Evolutionary conservation across 1,140 invertebrate species (phyloP), one percentile per base, ranked within the genome.

Genomic region (Galleria mellonella): DNA sequence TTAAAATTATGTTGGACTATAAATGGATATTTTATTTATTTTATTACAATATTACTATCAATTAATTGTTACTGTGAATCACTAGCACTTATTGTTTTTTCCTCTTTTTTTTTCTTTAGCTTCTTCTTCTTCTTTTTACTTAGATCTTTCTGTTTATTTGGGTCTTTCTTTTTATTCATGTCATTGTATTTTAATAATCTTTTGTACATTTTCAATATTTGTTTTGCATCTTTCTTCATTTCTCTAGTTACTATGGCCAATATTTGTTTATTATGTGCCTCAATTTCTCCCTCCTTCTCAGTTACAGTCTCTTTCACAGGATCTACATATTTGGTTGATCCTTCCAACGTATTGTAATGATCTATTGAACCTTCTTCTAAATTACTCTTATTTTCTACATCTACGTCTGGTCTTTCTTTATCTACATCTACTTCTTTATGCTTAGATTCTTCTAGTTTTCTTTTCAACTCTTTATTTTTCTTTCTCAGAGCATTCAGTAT

Each of bases 401-500:
- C 4, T 13, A 15, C 33, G 28, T 54, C 44, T 45, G 50, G 45
- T 38, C 43, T 40, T 15, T 41, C 13, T n/a, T 47, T 44, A 50
- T 38, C 27, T 11, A 33, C 33, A 28, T 28, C 43, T 35, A 49
- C 23, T 45, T 58, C 59, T 32, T 13, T 49, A 10, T 61, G 58
- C 41, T 74, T 77, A 9, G 58, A 51, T 52, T 82, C 73, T 49
- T 71, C 68, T 37, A 86, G 47, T 30, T 81, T 84, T 31, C 69
- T 87, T 54, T 89, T 89, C 11, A 89, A 68, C 55, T 89, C 84
- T 51, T 82, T 89, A 54, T 89, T 89, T 63, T 89, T 90, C 55
- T 88, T 89, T 43, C 89, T 72, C 11, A 90, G 59, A 41, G 88
- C 87, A 52, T 89, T 89, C 9, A 88, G 70, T 30, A 90, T 75